Percentiles rank a stretch among this genome's conserved stretches.
Evolutionary conservation across 2,888 invertebrate genomes (phyloP).

Genomic region (Apodemia hepburni): DNA sequence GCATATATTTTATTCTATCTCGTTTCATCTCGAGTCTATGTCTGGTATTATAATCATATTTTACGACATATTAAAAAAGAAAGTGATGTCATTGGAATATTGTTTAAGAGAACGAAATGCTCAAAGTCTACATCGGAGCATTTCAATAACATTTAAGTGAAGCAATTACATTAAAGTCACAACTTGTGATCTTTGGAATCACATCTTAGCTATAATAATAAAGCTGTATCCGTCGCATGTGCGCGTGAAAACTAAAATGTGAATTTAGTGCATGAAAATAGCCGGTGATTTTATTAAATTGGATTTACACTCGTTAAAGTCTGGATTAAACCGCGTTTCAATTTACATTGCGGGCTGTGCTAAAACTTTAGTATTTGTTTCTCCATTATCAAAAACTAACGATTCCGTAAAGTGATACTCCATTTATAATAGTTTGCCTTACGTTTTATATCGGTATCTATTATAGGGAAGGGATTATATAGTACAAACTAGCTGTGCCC

Average conservation of each 20-base stretch:
- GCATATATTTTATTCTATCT: slow-evolving; percentile 80
- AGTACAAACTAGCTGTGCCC: too few species aligned
- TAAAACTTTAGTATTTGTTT: too few species aligned
- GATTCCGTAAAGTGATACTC: too few species aligned
- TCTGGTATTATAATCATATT: too few species aligned
- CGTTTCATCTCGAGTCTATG: too few species aligned
- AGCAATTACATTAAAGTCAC: slow-evolving; percentile 42
- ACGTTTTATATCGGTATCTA: too few species aligned
- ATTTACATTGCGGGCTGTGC: neutral
- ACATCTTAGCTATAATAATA: slow-evolving; percentile 56
- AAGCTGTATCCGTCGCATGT: slow-evolving; percentile 60
- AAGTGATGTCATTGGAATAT: slow-evolving; percentile 22
- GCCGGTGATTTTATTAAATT: slow-evolving; percentile 8
- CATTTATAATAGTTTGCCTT: too few species aligned
- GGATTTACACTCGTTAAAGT: slow-evolving; percentile 2
- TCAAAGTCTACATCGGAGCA: slow-evolving; percentile 43
- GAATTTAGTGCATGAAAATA: slow-evolving; percentile 33
- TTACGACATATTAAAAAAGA: slow-evolving; percentile 12
- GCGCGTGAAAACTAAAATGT: slow-evolving; percentile 55
- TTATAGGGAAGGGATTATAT: too few species aligned
- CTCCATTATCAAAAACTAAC: too few species aligned
- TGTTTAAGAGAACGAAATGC: slow-evolving; percentile 37
- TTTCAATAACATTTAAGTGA: slow-evolving; percentile 54
- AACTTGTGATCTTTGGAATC: slow-evolving; percentile 51
- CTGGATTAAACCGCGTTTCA: slow-evolving; percentile 1